Percentiles rank a stretch among this genome's conserved stretches.
phyloP scores from a whole-genome alignment of 2,888 invertebrate genomes.

The Himalopsyche japonica region DNA sequence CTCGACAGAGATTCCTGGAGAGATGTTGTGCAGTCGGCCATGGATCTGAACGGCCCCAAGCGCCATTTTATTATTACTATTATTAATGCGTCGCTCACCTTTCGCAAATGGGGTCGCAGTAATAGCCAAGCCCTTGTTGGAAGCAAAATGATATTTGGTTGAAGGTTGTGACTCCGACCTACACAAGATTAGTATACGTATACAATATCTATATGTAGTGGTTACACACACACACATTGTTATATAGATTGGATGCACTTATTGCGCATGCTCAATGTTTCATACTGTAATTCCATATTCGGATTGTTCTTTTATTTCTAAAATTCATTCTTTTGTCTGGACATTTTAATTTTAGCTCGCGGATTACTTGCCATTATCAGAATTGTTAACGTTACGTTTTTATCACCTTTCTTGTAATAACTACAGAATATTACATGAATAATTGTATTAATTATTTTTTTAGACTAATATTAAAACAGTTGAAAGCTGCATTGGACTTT shows the following conservation, averaged over 20 bases:
- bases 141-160: constrained; percentile 49
- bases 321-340: neutral
- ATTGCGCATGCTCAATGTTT: neutral
- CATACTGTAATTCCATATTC: neutral
- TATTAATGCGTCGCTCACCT: neutral
- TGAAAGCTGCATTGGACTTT: too few relatives aligned
- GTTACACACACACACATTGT: neutral
- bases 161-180: constrained; percentile 1
- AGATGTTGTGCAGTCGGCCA: too few relatives aligned
- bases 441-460: too few relatives aligned
- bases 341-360: too few relatives aligned
- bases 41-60: too few relatives aligned
- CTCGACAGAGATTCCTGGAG: too few relatives aligned
- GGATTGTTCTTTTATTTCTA: neutral
- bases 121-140: neutral
- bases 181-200: neutral
- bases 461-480: too few relatives aligned
- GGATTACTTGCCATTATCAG: too few relatives aligned
- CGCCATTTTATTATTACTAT: too few relatives aligned
- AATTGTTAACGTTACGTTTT: too few relatives aligned
- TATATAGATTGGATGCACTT: neutral
- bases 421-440: too few relatives aligned
- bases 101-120: neutral
- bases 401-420: too few relatives aligned
- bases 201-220: neutral